Percentiles rank a stretch among this genome's conserved stretches.
These are phyloP conservation scores for Brenthis hecate DNA, from an alignment of 2,888 invertebrate genomes.

Conservation along the genomic window DNA sequence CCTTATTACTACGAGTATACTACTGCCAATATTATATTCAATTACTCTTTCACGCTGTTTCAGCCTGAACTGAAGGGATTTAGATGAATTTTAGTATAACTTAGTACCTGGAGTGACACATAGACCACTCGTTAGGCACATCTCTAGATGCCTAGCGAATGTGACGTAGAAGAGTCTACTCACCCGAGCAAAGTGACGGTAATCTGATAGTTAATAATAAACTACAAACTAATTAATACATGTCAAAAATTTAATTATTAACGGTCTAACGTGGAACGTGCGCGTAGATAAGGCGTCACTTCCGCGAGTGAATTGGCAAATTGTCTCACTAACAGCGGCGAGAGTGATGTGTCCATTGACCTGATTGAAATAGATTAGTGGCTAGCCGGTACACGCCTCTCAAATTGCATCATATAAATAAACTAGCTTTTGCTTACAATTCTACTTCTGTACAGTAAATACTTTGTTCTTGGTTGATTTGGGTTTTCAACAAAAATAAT, in stretches of 20 bases:
- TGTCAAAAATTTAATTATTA: slow-evolving; percentile 9
- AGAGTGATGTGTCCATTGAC: slow-evolving; percentile 52
- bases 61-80: too few relatives aligned
- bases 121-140: too few relatives aligned
- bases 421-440: slow-evolving; percentile 4
- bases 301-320: slow-evolving; percentile 53
- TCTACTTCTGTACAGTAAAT: neutral
- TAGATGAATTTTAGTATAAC: too few relatives aligned
- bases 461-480: too few relatives aligned
- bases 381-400: slow-evolving; percentile 28
- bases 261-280: slow-evolving; percentile 19
- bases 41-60: too few relatives aligned
- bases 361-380: slow-evolving; percentile 45
- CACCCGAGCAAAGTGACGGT: too few relatives aligned
- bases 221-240: neutral
- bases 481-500: too few relatives aligned
- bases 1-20: too few relatives aligned
- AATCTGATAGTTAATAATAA: neutral
- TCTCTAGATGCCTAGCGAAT: too few relatives aligned
- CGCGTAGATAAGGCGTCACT: slow-evolving; percentile 27
- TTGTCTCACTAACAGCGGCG: slow-evolving; percentile 52
- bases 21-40: too few relatives aligned
- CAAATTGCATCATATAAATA: slow-evolving; percentile 8
- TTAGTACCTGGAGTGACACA: too few relatives aligned
- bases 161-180: too few relatives aligned